Base-by-base conservation (phyloP, 2,113 vertebrate species). In the Apistogramma diplotaenia region DNA sequence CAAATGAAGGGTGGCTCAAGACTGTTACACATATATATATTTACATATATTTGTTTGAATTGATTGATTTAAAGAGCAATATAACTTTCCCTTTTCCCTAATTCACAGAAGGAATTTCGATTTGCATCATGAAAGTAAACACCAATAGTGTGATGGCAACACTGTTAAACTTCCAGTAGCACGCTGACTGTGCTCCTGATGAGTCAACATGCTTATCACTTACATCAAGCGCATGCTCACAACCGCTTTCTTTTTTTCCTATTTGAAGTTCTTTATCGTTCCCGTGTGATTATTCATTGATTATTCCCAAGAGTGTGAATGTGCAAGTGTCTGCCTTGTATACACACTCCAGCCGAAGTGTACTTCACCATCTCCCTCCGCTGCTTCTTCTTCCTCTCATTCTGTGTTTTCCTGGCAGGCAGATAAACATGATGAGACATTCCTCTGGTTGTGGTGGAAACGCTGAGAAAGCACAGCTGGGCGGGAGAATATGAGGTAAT, bases 381-480 rank as follows among this genome's bases (percentile, higher is more conserved):
- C 82, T 79, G 37, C 67, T 31, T 53, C 87, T 73, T 94, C 90
- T 82, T 93, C 87, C 75, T 92, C 88, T 95, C 91, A 86, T 90
- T 89, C 89, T 94, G 94, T 96, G 95, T 97, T 96, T 96, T 96
- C 94, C 94, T 95, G 96, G 91, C 95, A 95, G 93, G 93, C 96
- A 96, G 96, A 93, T 96, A 98, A 98, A 97, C 95, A 97, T 95
- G 96, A 95, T 82, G 82, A 94, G 96, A 94, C 97, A 97, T 99
- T 98, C 96, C 96, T 95, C 87, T 62, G 82, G 96, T 98, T 96
- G 96, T 95, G 96, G 95, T 97, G 95, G 97, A 94, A 95, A 98
- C 90, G 77, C 90, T 94, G 96, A 97, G 95, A 97, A 97, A 97
- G 94, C 97, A 96, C 97, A 98, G 97, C 97, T 98, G 97, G 96